phyloP scores from a whole-genome alignment of 2,888 invertebrate species.

The Amblyteles armatorius region DNA sequence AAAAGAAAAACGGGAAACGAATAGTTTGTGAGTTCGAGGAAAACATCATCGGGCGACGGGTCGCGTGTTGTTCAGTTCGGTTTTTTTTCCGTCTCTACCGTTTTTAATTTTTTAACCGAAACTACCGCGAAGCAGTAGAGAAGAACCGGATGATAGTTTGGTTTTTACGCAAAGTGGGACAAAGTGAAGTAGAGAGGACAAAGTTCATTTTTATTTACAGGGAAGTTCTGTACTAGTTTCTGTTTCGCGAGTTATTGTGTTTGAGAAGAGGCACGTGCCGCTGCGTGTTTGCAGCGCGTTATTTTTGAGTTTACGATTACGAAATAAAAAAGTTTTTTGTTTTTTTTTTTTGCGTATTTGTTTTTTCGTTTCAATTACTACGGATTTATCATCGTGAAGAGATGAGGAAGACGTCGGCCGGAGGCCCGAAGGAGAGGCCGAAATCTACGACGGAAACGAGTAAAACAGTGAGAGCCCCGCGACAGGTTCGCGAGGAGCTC shows the following conservation, averaged over 20 bases:
- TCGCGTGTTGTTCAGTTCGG: slow-evolving; percentile 32
- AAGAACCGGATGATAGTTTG: background rate
- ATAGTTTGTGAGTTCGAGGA: slow-evolving; percentile 13
- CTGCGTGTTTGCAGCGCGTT: background rate
- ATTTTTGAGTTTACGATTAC: background rate
- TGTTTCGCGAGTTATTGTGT: slow-evolving; percentile 41
- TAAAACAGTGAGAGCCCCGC: slow-evolving; percentile 13
- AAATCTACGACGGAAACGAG: slow-evolving; percentile 16
- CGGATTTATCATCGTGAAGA: slow-evolving; percentile 27
- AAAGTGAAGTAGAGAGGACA: slow-evolving; percentile 30
- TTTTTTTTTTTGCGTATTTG: background rate
- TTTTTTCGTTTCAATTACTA: slow-evolving; percentile 1
- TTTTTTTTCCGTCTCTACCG: background rate
- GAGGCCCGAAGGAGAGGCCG: slow-evolving; percentile 6
- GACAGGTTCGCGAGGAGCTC: slow-evolving; percentile 37
- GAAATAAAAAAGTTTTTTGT: background rate
- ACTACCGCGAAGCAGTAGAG: background rate
- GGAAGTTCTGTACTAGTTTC: slow-evolving; percentile 7
- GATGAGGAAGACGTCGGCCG: slow-evolving; percentile 13
- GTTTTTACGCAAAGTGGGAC: background rate
- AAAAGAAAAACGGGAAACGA: background rate
- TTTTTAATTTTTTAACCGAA: background rate
- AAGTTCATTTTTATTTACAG: slow-evolving; percentile 25
- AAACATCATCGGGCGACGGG: slow-evolving; percentile 48
- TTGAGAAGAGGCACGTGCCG: slow-evolving; percentile 40